Evolutionary conservation across 2,797 vertebrate species (phyloP).

Genomic region (Epinephelus malabaricus): DNA sequence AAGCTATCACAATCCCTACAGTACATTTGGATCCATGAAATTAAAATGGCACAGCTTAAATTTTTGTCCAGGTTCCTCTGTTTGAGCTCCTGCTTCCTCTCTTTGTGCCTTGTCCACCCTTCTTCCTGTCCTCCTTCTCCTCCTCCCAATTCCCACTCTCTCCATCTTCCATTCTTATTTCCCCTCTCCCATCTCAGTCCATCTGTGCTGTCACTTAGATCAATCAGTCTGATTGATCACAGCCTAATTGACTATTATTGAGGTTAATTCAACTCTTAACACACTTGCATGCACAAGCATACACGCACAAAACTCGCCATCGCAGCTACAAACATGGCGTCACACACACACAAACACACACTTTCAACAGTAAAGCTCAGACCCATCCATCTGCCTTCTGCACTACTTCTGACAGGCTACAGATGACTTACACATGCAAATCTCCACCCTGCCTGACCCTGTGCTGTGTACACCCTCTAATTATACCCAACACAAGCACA

Average conservation of each 20-base stretch:
- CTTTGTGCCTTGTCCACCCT: constrained; percentile 34
- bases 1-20: background rate
- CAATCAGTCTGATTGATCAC: constrained; percentile 99
- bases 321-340: constrained; percentile 61
- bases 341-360: constrained; percentile 75
- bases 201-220: constrained; percentile 96
- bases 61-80: constrained; percentile 8
- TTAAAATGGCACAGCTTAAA: background rate
- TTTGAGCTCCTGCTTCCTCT: constrained; percentile 4
- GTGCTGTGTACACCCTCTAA: constrained; percentile 96
- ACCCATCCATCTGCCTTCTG: constrained; percentile 94
- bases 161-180: constrained; percentile 64
- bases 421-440: constrained; percentile 99
- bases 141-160: constrained; percentile 39
- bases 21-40: background rate
- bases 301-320: constrained; percentile 42
- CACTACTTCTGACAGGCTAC: constrained; percentile 96
- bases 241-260: constrained; percentile 96
- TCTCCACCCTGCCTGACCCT: constrained; percentile 94
- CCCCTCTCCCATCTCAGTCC: constrained; percentile 85
- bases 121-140: constrained; percentile 43
- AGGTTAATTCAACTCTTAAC: constrained; percentile 99
- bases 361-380: constrained; percentile 76
- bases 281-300: constrained; percentile 70
- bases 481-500: constrained; percentile 97